Evolutionary conservation across 2,113 vertebrate genomes (phyloP).

Genomic region (Petrocephalus zakoni): DNA sequence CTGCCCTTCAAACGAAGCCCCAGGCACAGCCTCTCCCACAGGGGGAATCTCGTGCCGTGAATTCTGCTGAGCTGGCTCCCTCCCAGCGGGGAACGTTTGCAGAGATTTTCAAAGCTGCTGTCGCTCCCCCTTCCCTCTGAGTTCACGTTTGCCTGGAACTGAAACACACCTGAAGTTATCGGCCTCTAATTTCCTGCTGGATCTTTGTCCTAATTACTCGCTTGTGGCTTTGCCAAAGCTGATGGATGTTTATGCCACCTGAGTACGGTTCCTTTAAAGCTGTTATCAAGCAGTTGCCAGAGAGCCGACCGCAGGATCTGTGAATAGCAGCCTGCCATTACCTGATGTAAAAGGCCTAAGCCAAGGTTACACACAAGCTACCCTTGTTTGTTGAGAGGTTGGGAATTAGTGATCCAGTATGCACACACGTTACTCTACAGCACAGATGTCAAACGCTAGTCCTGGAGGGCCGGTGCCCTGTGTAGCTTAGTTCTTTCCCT

Average conservation of each 20-base stretch:
- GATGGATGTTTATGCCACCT: not conserved
- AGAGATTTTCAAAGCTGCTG: constrained; percentile 42
- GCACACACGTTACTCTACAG: not conserved
- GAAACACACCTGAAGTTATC: not conserved
- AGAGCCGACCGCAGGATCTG: not conserved
- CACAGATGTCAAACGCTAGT: too few relatives aligned
- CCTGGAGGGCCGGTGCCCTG: too few relatives aligned
- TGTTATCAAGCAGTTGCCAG: not conserved
- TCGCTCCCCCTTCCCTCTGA: not conserved
- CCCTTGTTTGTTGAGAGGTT: not conserved
- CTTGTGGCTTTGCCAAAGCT: not conserved
- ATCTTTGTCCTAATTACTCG: not conserved
- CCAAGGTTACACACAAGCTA: not conserved
- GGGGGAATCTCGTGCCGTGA: not conserved
- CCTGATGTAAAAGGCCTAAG: not conserved
- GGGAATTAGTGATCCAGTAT: not conserved
- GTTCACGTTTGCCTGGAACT: not conserved
- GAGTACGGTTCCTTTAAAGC: not conserved
- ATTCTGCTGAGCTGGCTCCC: constrained; percentile 40
- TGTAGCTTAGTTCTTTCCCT: too few relatives aligned
- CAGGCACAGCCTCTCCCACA: not conserved
- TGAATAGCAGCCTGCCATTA: not conserved
- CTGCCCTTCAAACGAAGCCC: not conserved
- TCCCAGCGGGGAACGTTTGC: constrained; percentile 33
- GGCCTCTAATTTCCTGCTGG: not conserved